A percentile compares a stretch with the other conserved stretches of the same genome.
These are phyloP conservation scores for Cheilosia grossa DNA, from an alignment of 2,888 invertebrate species.

Conservation along the genomic window DNA sequence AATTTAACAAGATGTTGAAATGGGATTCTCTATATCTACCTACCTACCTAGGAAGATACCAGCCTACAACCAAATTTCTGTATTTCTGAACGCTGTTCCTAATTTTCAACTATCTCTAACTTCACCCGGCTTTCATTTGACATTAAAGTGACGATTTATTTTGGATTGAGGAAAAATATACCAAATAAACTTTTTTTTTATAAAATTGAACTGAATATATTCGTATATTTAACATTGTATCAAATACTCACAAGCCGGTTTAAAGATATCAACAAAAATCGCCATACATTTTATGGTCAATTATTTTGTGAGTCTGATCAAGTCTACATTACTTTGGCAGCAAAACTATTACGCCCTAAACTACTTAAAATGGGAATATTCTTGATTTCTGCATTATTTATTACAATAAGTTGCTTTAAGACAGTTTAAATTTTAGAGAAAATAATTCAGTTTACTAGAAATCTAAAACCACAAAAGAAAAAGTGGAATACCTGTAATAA, in stretches of 20 bases:
- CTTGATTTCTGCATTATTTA: conserved; percentile 24
- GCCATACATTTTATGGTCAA: not conserved
- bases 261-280: not conserved
- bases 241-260: not conserved
- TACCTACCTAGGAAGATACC: too few species aligned
- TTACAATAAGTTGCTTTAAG: conserved; percentile 16
- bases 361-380: conserved; percentile 60
- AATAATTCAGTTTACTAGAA: not conserved
- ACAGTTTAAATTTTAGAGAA: conserved; percentile 10
- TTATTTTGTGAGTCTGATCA: conserved; percentile 8
- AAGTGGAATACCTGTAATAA: not conserved
- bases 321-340: conserved; percentile 23
- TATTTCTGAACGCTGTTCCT: conserved; percentile 28
- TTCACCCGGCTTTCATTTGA: conserved; percentile 57
- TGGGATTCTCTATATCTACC: too few species aligned
- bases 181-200: conserved; percentile 31
- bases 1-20: too few species aligned
- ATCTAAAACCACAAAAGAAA: not conserved
- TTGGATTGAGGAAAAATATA: conserved; percentile 60
- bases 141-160: conserved; percentile 62
- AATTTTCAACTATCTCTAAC: conserved; percentile 19
- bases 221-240: not conserved
- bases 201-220: conserved; percentile 20
- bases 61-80: too few species aligned
- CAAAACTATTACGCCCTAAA: conserved; percentile 66